phyloP scores from a whole-genome alignment of 2,113 vertebrate genomes.

The Sebastes fasciatus region DNA sequence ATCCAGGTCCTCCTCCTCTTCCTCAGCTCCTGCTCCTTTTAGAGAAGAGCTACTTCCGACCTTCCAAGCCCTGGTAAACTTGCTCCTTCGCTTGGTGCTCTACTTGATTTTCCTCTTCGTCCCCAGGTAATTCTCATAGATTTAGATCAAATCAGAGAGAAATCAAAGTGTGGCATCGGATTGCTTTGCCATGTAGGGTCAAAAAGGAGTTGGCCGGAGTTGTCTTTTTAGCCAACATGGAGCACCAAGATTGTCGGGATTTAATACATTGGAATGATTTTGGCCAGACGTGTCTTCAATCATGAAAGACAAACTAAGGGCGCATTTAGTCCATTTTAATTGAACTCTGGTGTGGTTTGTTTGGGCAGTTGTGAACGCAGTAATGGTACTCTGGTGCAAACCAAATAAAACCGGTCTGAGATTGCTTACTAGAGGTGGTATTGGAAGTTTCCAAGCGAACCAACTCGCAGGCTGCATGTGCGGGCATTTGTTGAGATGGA shows the following conservation, averaged over 20 bases:
- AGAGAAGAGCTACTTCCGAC: constrained; percentile 9
- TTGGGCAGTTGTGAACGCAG: too few relatives aligned
- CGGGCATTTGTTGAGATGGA: too few relatives aligned
- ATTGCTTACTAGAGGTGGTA: too few relatives aligned
- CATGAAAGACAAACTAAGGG: not conserved
- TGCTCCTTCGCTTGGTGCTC: constrained; percentile 23
- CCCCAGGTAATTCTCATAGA: constrained; percentile 3
- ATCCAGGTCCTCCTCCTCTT: not conserved
- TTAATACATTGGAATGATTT: not conserved
- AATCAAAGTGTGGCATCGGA: not conserved
- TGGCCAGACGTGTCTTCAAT: not conserved
- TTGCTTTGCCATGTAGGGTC: not conserved
- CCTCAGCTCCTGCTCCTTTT: not conserved
- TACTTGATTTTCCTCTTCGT: constrained; percentile 35
- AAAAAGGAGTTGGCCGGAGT: not conserved
- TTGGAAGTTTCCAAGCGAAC: too few relatives aligned
- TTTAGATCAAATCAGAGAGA: not conserved
- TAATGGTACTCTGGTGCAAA: too few relatives aligned
- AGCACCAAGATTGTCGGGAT: not conserved
- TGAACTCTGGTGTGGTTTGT: too few relatives aligned
- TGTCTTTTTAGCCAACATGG: not conserved
- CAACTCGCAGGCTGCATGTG: too few relatives aligned
- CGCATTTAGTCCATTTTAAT: too few relatives aligned
- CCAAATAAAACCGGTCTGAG: too few relatives aligned
- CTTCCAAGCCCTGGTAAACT: constrained; percentile 37